A percentile compares a stretch with the other conserved stretches of the same genome.
Evolutionary conservation across 1,140 invertebrate genomes (phyloP).

Genomic region (Vanessa tameamea): DNA sequence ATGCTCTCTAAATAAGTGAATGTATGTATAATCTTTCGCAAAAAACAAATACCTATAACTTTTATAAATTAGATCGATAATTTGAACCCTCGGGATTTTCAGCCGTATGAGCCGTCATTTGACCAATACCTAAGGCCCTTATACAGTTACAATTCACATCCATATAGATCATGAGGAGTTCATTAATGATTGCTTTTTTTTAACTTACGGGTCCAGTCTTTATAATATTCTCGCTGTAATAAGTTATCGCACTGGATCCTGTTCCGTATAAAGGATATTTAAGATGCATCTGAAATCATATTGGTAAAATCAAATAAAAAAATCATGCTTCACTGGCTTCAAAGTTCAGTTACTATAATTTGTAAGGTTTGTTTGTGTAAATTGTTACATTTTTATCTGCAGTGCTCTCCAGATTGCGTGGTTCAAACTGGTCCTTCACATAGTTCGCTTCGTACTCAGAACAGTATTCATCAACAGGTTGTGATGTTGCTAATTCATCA

Average conservation of each 20-base stretch:
- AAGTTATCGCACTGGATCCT: conserved; percentile 73
- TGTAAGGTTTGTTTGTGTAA: too few relatives aligned
- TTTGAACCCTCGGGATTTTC: too few relatives aligned
- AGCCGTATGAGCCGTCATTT: too few relatives aligned
- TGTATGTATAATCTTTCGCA: too few relatives aligned
- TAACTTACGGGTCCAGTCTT: conserved; percentile 71
- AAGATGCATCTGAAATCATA: conserved; percentile 60
- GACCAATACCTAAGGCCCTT: too few relatives aligned
- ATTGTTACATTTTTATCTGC: conserved; percentile 66
- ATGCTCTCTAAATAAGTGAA: too few relatives aligned
- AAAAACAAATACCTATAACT: too few relatives aligned
- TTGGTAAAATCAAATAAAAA: neutral
- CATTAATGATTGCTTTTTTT: neutral
- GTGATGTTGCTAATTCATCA: conserved; percentile 61
- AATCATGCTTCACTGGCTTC: too few relatives aligned
- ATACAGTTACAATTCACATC: too few relatives aligned
- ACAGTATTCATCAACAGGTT: conserved; percentile 64
- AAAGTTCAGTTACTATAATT: too few relatives aligned
- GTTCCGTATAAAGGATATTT: conserved; percentile 76
- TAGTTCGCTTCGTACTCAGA: conserved; percentile 71
- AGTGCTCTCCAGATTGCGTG: conserved; percentile 62
- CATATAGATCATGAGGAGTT: too few relatives aligned
- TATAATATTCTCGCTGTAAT: conserved; percentile 67
- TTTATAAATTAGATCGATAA: too few relatives aligned
- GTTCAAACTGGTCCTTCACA: conserved; percentile 67